A percentile compares a stretch with the other conserved stretches of the same genome.
Evolutionary conservation across 2,113 vertebrate genomes (phyloP).

Genomic region (Oncorhynchus gorbuscha): DNA sequence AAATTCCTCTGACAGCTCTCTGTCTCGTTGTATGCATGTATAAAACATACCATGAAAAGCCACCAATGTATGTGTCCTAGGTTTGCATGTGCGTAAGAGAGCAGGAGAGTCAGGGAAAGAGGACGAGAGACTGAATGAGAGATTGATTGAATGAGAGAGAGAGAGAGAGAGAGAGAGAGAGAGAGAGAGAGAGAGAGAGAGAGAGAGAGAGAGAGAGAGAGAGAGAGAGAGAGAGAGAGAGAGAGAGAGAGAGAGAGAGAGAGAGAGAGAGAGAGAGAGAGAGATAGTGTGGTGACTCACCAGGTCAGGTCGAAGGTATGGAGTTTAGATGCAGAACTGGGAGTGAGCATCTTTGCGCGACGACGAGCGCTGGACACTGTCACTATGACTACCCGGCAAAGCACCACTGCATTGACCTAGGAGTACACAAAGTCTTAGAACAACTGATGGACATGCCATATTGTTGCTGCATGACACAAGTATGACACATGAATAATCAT

Average conservation of each 20-base stretch:
- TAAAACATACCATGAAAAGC: too few relatives aligned
- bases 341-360: constrained; percentile 82
- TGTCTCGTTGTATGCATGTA: too few relatives aligned
- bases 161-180: constrained; percentile 3
- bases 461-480: neutral
- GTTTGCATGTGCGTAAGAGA: neutral
- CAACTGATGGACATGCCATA: neutral
- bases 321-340: constrained; percentile 78
- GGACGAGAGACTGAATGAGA: neutral
- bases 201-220: neutral
- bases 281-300: constrained; percentile 69
- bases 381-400: constrained; percentile 85
- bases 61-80: too few relatives aligned
- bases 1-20: too few relatives aligned
- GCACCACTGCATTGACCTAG: constrained; percentile 87
- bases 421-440: constrained; percentile 36
- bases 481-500: too few relatives aligned
- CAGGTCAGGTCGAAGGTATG: constrained; percentile 82
- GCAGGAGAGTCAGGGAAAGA: neutral
- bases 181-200: neutral
- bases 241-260: constrained; percentile 2
- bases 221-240: neutral
- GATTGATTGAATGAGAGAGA: neutral
- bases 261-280: neutral
- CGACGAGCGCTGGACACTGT: constrained; percentile 83